Evolutionary conservation across 2,888 invertebrate genomes (phyloP), one percentile per base, ranked within the genome.

Genomic region (Drosophila pseudotalamancana): DNA sequence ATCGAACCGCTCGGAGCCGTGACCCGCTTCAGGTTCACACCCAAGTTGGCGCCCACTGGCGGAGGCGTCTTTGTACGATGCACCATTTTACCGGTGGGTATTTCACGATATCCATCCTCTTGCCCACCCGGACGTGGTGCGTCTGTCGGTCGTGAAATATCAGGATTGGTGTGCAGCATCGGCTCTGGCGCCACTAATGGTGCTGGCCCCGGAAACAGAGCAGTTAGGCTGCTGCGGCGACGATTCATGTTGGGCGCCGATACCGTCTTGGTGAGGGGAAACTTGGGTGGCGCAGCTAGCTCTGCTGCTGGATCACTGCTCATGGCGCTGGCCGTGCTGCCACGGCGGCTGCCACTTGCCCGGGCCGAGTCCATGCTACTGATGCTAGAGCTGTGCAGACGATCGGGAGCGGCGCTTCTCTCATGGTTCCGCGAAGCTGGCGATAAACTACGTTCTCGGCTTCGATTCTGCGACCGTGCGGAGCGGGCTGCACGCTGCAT

Each of bases 1-100:
- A 91, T 81, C 6, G 89, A 86, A 0, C 88, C 85, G 37, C 87
- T 88, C 1, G 90, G 91, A 5, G 91, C 91, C 11, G 88, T 83
- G 0, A 91, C 90, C 4, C 88, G 84, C 39, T 91, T 91, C 0
- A 91, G 76, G 45, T 75, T 82, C 0, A 92, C 90, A 2, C 91
- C 91, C 16, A 91, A 60, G 32, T 84, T 90, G 14, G 89, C 87
- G 4, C 90, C 89, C n/a, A 89, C 89, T 0, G 92, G 88, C 1
- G 92, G 92, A 3, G 92, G 91, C 0, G 91, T 91, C 51, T 87
- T 89, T 2, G 89, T 87, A 25, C 87, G 86, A 77, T 89, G 90
- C 12, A 81, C 77, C 80, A 75, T 69, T 46, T 86, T 90, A 8
- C 69, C 83, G 11, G 73, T 84, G 11, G 89, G 87, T 64, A 87